These are phyloP conservation scores for Ceyx margarethae DNA, from an alignment of 2,113 vertebrate genomes.

Conservation along the genomic window DNA sequence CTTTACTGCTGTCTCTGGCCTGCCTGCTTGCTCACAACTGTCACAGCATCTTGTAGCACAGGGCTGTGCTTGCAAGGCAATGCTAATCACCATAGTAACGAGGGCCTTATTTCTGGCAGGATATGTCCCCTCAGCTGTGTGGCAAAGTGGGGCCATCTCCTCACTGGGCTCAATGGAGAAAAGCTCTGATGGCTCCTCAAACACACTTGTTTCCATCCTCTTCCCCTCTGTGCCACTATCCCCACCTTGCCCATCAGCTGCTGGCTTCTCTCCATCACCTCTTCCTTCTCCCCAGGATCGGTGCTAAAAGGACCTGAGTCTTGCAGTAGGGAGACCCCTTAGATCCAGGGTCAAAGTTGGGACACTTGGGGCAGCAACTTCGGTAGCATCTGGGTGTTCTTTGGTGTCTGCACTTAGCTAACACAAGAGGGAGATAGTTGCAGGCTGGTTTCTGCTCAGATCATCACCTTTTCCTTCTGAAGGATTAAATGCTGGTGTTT, in stretches of 20 bases:
- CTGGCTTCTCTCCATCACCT: neutral
- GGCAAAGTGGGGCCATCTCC: accelerated
- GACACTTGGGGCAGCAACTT: neutral
- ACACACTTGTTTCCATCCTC: accelerated
- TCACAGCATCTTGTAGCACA: neutral
- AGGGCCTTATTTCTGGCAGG: neutral
- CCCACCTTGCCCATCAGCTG: too few relatives aligned
- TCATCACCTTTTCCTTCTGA: neutral
- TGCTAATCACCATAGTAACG: neutral
- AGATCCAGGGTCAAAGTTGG: neutral
- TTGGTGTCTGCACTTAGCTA: accelerated
- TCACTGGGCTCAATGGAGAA: accelerated
- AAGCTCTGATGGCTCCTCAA: neutral
- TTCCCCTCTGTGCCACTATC: neutral
- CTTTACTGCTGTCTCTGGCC: neutral
- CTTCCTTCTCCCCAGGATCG: neutral
- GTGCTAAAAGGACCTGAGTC: neutral
- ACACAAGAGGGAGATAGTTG: neutral
- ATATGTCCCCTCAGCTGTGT: neutral
- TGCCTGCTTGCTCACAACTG: accelerated
- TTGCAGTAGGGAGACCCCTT: neutral
- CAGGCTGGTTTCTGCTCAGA: neutral
- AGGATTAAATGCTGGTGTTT: neutral
- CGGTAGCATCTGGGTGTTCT: too few relatives aligned
- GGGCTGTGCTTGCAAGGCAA: neutral